Evolutionary conservation across 2,888 invertebrate genomes (phyloP), one percentile per base, ranked within the genome.

Genomic region (Orchestes rusci): DNA sequence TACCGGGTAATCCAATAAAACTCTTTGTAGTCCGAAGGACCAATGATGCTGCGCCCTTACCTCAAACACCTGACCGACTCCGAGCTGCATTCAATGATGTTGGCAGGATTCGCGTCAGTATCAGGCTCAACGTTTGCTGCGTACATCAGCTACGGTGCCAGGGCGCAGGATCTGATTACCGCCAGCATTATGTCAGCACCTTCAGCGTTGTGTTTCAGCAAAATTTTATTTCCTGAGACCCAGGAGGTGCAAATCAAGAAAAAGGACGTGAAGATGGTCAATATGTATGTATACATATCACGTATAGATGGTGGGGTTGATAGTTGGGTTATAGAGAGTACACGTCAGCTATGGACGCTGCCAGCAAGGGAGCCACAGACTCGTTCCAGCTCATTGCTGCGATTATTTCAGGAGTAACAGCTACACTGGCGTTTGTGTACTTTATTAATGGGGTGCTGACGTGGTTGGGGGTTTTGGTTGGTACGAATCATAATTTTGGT

Each of bases 181-280:
- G 90, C 96, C 0, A 89, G 90, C 50, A 84, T 97, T 1, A 95
- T 97, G 95, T 90, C 94, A 0, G 95, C 96, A 0, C 96, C 96
- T 0, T 92, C 93, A 0, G 86, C 95, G 0, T 68, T 97, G 18
- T 91, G 90, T 57, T 86, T 80, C 60, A 79, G 93, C 8, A 97
- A 97, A 66, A 72, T 99, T 0, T 75, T 94, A 58, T 84, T 87
- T 71, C 97, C 97, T 0, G 97, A 97, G 72, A 89, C 85, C 0
- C 84, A 89, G 59, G 73, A 80, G 44, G 83, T 89, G 0, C 72
- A 78, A 51, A 86, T 90, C 0, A 80, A 80, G 0, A 78, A 82
- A 1, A 79, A 87, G 28, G 85, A 84, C 48, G 82, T 96, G 39
- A 70, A 79, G 54, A 69, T 86, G 3, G 75, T 80, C 23, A 72